Evolutionary conservation across 2,888 invertebrate species (phyloP).

Genomic region (Bellardia pandia): DNA sequence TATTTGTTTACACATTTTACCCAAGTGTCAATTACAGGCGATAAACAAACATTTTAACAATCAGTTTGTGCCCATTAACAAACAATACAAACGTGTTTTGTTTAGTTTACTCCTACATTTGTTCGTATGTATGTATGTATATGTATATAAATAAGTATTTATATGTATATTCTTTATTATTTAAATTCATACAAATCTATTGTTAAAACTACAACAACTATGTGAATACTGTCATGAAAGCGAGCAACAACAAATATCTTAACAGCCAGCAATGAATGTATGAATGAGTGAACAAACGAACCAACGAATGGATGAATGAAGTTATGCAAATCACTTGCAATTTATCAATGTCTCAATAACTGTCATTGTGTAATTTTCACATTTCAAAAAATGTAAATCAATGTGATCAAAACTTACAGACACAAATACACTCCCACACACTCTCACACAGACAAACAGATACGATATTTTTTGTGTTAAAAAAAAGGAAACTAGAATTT

Average conservation of each 20-base stretch:
- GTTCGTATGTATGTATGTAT: neutral
- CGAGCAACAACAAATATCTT: constrained; percentile 33
- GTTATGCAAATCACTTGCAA: constrained; percentile 73
- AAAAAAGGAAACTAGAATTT: constrained; percentile 24
- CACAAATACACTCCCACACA: neutral
- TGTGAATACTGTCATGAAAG: constrained; percentile 36
- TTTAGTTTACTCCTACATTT: constrained; percentile 34
- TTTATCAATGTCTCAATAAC: constrained; percentile 74
- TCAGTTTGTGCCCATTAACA: constrained; percentile 45
- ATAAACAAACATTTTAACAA: constrained; percentile 69
- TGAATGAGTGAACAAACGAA: constrained; percentile 26
- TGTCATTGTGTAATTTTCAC: constrained; percentile 74
- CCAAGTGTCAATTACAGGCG: constrained; percentile 70
- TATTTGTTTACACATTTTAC: constrained; percentile 28
- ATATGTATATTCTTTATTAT: neutral
- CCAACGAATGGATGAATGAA: constrained; percentile 62
- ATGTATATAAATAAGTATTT: neutral
- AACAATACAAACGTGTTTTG: constrained; percentile 39
- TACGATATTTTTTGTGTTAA: constrained; percentile 35
- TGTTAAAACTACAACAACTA: constrained; percentile 46
- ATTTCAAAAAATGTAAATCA: constrained; percentile 73
- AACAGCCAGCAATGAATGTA: constrained; percentile 46
- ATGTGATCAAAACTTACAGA: constrained; percentile 56
- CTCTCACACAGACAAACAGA: neutral
- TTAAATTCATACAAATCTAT: constrained; percentile 54